These are phyloP conservation scores for Phyllopteryx taeniolatus DNA, from an alignment of 2,113 vertebrate species.

Conservation along the genomic window DNA sequence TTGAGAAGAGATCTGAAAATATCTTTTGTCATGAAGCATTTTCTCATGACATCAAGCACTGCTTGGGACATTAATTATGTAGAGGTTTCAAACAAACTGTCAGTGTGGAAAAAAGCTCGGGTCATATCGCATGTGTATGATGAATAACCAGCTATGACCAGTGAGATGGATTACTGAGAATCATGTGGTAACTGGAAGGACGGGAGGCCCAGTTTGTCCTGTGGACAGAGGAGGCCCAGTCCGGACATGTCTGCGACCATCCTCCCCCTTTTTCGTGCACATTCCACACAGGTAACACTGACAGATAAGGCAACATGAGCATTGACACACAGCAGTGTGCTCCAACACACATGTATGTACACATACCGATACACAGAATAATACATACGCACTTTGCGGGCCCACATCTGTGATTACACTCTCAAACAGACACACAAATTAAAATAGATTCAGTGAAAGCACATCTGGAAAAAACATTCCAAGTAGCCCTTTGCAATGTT, in stretches of 20 bases:
- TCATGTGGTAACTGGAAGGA: slow-evolving; percentile 13
- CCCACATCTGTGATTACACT: neutral
- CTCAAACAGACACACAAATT: slow-evolving; percentile 1
- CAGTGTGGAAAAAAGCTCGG: neutral
- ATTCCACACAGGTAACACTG: slow-evolving; percentile 46
- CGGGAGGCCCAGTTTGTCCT: slow-evolving; percentile 4
- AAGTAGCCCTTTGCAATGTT: slow-evolving; percentile 37
- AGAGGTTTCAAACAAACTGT: neutral
- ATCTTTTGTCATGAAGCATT: neutral
- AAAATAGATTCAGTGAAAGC: slow-evolving; percentile 41
- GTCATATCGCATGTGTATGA: neutral
- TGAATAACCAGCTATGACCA: neutral
- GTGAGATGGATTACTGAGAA: slow-evolving; percentile 9
- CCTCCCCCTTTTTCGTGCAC: slow-evolving; percentile 14
- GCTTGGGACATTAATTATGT: neutral
- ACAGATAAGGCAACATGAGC: slow-evolving; percentile 24
- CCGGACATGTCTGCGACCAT: slow-evolving; percentile 40
- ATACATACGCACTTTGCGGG: neutral
- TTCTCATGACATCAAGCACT: neutral
- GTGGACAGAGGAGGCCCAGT: slow-evolving; percentile 43
- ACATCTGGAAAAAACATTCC: slow-evolving; percentile 76
- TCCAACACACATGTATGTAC: neutral
- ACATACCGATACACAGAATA: neutral
- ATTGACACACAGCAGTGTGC: slow-evolving; percentile 13
- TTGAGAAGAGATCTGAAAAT: neutral